Base-by-base conservation (phyloP, 2,797 vertebrate species). In the Bryconaethiops microstoma region DNA sequence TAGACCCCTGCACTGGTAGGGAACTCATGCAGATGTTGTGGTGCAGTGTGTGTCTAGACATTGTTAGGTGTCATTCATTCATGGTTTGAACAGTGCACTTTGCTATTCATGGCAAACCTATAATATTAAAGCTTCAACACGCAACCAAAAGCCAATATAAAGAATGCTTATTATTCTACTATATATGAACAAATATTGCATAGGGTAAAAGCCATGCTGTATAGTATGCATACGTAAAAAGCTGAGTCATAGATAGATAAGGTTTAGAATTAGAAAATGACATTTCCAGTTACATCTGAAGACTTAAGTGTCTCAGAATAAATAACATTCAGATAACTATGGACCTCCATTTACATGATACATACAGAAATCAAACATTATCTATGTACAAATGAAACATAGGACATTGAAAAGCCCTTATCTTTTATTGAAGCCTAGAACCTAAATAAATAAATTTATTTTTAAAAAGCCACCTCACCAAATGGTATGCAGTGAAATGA, bases 131-230 rank as follows among this genome's bases (percentile, higher is more conserved):
- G 94, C 94, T 94, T 96, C 91, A 93, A 94, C 91, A 94, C 89
- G 89, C 74, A 82, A 87, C 76, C 86, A 82, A 90, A 92, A 92
- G 92, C 92, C 94, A 93, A 92, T 62, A 91, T 73, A 62, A 78
- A 83, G 82, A 83, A 83, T 45, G 1, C 17, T 52, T 59, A 16
- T 80, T 76, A 57, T 74, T 70, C 73, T 89, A 92, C 68, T 90
- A 92, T 92, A 90, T 93, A 92, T 92, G 88, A 86, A 89, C 92
- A 92, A 91, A 94, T 91, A 95, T 98, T 98, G 97, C 97, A 99
- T 99, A 98, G 97, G 96, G 93, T 96, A 93, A 95, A 95, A 96
- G 97, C 96, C 97, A 99, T 99, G 97, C 97, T 95, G 91, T 95
- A 93, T 94, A 95, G 94, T 90, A 96, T 96, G 94, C 91, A 93